Conservation (phyloP, 1,140 invertebrate genomes). For the Gerris buenoi region DNA sequence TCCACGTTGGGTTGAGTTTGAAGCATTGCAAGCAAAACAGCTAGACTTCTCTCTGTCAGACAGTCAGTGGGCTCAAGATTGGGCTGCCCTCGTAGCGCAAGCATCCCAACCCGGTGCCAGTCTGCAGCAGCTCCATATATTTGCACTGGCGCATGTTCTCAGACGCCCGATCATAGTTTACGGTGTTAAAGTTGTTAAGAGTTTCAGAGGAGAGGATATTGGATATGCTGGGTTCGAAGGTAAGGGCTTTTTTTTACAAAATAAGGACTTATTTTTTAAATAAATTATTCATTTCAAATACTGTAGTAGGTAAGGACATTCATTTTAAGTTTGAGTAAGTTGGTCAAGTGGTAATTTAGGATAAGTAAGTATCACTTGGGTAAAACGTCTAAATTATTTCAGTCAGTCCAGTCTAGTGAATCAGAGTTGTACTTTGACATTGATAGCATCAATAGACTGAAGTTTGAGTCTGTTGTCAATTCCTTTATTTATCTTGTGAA, state of each 20-base stretch:
- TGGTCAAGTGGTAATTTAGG: no score
- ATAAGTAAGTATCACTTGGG: no score
- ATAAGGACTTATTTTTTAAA: background rate
- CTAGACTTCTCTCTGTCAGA: constrained; percentile 69
- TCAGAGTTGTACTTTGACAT: no score
- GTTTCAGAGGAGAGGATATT: constrained; percentile 85
- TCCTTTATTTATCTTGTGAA: no score
- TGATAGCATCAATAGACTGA: no score
- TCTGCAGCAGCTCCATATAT: constrained; percentile 87
- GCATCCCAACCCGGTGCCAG: constrained; percentile 71
- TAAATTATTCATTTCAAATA: background rate
- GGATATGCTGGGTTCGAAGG: constrained; percentile 86
- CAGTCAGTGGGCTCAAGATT: constrained; percentile 82
- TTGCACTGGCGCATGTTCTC: constrained; percentile 82
- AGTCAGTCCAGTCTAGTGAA: no score
- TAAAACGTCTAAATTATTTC: no score
- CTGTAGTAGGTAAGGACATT: no score
- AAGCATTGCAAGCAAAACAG: constrained; percentile 63
- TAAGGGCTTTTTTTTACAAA: constrained; percentile 27
- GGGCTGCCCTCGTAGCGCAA: constrained; percentile 67
- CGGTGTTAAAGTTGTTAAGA: constrained; percentile 92
- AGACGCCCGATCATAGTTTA: constrained; percentile 89
- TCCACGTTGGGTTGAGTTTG: constrained; percentile 82
- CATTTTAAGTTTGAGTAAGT: no score
- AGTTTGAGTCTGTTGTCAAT: no score